Base-by-base conservation (phyloP, 2,888 invertebrate genomes). In the Diaperis boleti region DNA sequence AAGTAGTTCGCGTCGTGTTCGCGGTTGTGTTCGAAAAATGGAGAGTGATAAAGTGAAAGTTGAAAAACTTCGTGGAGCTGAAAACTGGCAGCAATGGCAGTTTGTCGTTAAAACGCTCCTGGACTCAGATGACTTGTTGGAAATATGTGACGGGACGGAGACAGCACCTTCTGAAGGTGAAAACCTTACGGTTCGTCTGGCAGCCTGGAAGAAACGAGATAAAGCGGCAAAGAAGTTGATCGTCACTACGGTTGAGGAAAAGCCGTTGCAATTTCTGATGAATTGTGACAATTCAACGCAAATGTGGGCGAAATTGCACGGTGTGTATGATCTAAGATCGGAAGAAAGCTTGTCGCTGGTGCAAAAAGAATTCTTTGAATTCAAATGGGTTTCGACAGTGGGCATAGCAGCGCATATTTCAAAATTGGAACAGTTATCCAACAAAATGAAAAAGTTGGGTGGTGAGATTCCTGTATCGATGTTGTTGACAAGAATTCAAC, bases 41-140 rank as follows among this genome's bases (percentile, higher is more conserved):
- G 56, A 56, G 33, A 41, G 13, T 10, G 50, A 60, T 14, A 59
- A 60, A 15, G 8, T 41, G 11, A 61, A 67, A 62, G 50, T 72
- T 26, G 69, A 71, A 31, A 69, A 70, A 17, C 62, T 72, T 4
- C 64, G 69, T n/a, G 72, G 60, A 44, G 52, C 60, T 14, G 61
- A 65, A 7, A 71, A 71, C 41, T 70, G 67, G 64, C 62, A 37
- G 1, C 63, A 67, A 20, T 69, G 66, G 68, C 59, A 55, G 26
- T 67, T 69, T 47, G 57, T 69, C 3, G 11, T 66, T 1, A 26
- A 42, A 3, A 64, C 65, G 26, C 45, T 68, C 13, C 31, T 68
- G 41, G 69, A 67, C 13, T 44, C 47, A 8, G 45, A 64, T 6
- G 44, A 65, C 41, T 22, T 42, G 0, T 10, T 66, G 17, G 57